A percentile compares a stretch with the other conserved stretches of the same genome.
These are phyloP conservation scores for Teleogryllus occipitalis DNA, from an alignment of 1,140 invertebrate genomes.

Conservation along the genomic window DNA sequence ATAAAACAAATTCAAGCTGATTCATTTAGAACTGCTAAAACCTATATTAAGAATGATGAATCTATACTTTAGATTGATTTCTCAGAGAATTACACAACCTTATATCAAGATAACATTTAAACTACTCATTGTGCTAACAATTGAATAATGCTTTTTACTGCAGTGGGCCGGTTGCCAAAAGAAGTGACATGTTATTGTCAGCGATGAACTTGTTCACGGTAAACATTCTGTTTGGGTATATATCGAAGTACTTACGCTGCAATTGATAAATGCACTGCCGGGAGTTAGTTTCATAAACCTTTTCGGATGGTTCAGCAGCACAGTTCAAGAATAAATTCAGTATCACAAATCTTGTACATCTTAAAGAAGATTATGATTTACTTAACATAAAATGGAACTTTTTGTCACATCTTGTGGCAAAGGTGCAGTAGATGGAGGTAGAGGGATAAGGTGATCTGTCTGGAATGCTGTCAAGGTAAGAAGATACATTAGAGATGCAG, in stretches of 20 bases:
- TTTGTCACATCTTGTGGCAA: slow-evolving; percentile 30
- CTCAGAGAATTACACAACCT: too few species aligned
- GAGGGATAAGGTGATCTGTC: slow-evolving; percentile 24
- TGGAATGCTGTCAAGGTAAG: slow-evolving; percentile 9
- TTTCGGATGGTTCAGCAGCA: slow-evolving; percentile 27
- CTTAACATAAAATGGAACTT: slow-evolving; percentile 30
- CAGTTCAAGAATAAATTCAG: slow-evolving; percentile 30
- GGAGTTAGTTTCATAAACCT: neutral
- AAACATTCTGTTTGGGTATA: neutral
- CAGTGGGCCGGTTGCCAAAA: neutral
- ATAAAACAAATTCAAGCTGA: too few species aligned
- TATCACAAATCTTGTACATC: slow-evolving; percentile 20
- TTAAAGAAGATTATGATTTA: slow-evolving; percentile 23
- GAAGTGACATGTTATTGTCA: neutral
- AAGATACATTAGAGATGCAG: neutral
- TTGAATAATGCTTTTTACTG: neutral
- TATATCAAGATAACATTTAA: too few species aligned
- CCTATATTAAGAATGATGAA: too few species aligned
- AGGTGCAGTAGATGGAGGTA: slow-evolving; percentile 27
- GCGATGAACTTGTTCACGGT: slow-evolving; percentile 8
- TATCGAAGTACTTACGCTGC: neutral
- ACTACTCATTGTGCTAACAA: too few species aligned
- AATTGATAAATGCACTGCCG: neutral
- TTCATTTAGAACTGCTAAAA: too few species aligned
- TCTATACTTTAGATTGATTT: too few species aligned